A percentile compares a stretch with the other conserved stretches of the same genome.
Conservation (phyloP, 2,888 invertebrate species). For the Hypena proboscidalis region DNA sequence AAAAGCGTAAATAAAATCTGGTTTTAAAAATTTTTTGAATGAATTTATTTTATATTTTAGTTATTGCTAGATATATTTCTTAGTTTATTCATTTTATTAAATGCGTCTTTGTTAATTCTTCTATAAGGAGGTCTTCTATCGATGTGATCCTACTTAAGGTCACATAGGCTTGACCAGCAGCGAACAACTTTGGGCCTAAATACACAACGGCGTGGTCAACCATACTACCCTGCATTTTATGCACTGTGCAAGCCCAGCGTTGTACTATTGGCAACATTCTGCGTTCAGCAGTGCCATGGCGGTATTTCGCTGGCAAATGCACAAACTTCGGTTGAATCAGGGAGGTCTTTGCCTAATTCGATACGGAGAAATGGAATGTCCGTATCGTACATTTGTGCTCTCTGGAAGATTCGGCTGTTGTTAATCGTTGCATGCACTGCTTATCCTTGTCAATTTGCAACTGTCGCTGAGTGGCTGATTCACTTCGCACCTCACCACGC, state of each 20-base stretch:
- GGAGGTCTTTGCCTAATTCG: no score
- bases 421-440: no score
- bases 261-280: constrained; percentile 37
- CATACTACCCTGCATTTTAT: constrained; percentile 25
- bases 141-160: no score
- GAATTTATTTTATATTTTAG: no score
- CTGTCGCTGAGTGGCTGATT: no score
- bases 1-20: no score
- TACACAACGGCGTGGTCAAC: constrained; percentile 20
- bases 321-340: constrained; percentile 18
- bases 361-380: no score
- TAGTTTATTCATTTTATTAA: constrained; percentile 18
- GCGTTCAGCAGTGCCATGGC: constrained; percentile 30
- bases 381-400: no score
- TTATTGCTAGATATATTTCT: not conserved
- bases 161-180: constrained; percentile 12
- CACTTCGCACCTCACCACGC: no score
- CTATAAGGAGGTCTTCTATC: constrained; percentile 35
- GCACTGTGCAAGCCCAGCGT: constrained; percentile 41
- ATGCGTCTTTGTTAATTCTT: constrained; percentile 24
- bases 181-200: constrained; percentile 5
- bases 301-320: constrained; percentile 37
- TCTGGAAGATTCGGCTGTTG: no score
- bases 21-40: no score
- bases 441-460: no score